These are phyloP conservation scores for Mythimna pallens DNA, from an alignment of 2,888 invertebrate species.

Conservation along the genomic window DNA sequence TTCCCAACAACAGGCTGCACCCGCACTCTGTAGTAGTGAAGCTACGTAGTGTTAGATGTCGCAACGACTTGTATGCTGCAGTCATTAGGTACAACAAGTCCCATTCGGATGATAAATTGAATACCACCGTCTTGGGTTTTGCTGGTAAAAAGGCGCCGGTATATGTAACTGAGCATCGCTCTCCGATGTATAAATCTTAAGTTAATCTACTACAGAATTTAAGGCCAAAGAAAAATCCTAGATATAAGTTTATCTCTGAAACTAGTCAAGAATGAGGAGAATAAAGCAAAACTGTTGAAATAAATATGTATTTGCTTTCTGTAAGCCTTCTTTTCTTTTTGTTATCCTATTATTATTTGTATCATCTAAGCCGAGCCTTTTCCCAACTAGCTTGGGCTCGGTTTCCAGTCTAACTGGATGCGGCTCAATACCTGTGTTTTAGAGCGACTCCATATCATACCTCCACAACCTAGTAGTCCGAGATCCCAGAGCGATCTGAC, in stretches of 20 bases:
- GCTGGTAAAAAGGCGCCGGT: neutral
- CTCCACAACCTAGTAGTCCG: too few species aligned
- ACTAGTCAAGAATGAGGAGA: neutral
- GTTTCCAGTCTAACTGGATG: too few species aligned
- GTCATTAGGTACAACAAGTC: neutral
- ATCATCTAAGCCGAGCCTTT: too few species aligned
- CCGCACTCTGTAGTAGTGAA: neutral
- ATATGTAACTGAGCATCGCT: slow-evolving; percentile 1
- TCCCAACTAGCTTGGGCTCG: too few species aligned
- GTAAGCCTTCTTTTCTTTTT: too few species aligned
- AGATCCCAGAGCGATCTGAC: too few species aligned
- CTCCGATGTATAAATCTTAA: neutral
- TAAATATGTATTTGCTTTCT: too few species aligned
- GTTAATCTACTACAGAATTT: too few species aligned
- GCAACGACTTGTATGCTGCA: slow-evolving; percentile 6
- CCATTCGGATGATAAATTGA: neutral
- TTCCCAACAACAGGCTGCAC: neutral
- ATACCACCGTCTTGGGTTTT: slow-evolving; percentile 1
- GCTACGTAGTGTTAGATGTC: slow-evolving; percentile 1
- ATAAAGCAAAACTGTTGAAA: too few species aligned
- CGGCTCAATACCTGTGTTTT: too few species aligned
- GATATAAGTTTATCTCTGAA: neutral
- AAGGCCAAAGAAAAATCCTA: neutral
- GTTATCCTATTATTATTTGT: too few species aligned
- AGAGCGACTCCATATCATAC: too few species aligned